Evolutionary conservation across 1,140 invertebrate genomes (phyloP).

Genomic region (Zaprionus gabonicus): DNA sequence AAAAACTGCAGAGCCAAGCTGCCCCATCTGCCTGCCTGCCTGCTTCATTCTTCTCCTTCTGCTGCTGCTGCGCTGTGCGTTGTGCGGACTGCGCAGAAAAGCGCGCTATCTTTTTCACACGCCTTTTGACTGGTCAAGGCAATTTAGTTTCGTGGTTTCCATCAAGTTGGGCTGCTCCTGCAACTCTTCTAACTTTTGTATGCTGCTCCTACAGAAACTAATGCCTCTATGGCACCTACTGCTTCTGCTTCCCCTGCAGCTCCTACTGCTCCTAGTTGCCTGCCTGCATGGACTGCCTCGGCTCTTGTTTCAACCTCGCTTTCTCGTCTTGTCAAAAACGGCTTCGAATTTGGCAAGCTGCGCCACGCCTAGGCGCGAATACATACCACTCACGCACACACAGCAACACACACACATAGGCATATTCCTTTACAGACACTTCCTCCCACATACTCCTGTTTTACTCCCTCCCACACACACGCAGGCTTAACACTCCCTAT

Average conservation of each 20-base stretch:
- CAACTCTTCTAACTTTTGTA: conserved; percentile 46
- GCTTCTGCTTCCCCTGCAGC: conserved; percentile 39
- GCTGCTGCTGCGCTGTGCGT: conserved; percentile 11
- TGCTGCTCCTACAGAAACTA: background rate
- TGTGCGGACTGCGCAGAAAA: conserved; percentile 72
- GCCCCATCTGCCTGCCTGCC: background rate
- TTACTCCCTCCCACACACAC: background rate
- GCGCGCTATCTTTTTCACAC: conserved; percentile 79
- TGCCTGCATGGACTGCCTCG: conserved; percentile 53
- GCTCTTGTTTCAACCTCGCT: background rate
- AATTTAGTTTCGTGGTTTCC: conserved; percentile 81
- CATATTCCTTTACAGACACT: background rate
- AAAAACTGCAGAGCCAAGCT: conserved; percentile 1
- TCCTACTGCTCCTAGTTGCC: conserved; percentile 4
- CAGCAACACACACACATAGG: conserved; percentile 11
- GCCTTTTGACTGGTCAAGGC: conserved; percentile 57
- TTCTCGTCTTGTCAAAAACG: conserved; percentile 64
- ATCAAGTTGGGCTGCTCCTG: conserved; percentile 46
- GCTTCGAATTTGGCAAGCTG: conserved; percentile 55
- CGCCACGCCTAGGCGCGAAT: conserved; percentile 71
- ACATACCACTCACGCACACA: conserved; percentile 38
- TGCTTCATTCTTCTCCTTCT: background rate
- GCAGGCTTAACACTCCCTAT: conserved; percentile 5
- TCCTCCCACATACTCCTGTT: no score
- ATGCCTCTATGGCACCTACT: background rate